phyloP scores from a whole-genome alignment of 2,888 invertebrate species.

The Drosophila mettleri region DNA sequence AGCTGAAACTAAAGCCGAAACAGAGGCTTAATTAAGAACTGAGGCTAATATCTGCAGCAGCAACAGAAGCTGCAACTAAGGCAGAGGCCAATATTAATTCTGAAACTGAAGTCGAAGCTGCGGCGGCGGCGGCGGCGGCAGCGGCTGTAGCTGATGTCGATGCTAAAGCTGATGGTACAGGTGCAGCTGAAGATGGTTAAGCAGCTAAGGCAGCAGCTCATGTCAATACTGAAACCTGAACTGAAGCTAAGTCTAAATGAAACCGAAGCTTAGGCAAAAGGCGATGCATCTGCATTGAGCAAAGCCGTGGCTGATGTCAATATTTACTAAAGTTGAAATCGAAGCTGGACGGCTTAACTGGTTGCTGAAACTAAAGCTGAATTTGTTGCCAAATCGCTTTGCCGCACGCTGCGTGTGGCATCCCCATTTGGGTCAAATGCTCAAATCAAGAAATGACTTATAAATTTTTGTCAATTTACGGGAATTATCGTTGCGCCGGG shows the following conservation, averaged over 20 bases:
- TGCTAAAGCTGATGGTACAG: neutral
- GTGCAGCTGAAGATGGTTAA: neutral
- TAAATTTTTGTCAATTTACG: constrained; percentile 11
- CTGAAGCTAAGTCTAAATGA: neutral
- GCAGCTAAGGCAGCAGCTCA: neutral
- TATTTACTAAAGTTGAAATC: neutral
- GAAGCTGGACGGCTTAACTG: constrained; percentile 8
- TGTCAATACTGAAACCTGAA: neutral
- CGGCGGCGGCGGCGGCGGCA: neutral
- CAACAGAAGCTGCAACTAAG: neutral
- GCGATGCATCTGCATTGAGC: no score
- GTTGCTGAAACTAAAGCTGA: constrained; percentile 16
- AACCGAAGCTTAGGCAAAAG: no score
- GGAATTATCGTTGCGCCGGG: constrained; percentile 4
- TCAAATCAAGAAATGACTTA: constrained; percentile 13
- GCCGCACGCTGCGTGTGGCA: constrained; percentile 44
- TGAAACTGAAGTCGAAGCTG: neutral
- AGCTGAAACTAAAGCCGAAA: neutral
- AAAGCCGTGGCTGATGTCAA: neutral
- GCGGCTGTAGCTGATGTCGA: neutral
- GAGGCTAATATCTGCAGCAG: no score
- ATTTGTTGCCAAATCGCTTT: constrained; percentile 29
- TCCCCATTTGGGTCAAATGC: constrained; percentile 26
- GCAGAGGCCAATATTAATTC: neutral
- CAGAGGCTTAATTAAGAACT: no score